phyloP scores from a whole-genome alignment of 2,797 vertebrate species.

The Echiichthys vipera region DNA sequence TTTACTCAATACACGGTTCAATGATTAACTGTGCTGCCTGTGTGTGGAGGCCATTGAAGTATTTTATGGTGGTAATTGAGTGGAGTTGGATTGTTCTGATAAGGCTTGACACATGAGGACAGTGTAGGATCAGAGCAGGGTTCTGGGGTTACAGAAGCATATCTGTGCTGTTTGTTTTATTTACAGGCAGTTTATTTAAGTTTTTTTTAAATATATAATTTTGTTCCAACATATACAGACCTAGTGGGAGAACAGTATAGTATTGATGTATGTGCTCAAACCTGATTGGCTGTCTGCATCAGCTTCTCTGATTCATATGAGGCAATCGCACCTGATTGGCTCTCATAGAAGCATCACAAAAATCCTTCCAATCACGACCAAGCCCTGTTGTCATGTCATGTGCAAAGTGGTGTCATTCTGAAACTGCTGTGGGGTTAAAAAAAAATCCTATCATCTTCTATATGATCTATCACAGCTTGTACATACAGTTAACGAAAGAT shows the following conservation, averaged over 20 bases:
- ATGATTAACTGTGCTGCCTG: constrained; percentile 73
- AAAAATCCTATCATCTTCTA: background rate
- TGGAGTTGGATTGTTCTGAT: constrained; percentile 57
- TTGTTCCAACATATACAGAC: background rate
- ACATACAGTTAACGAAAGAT: background rate
- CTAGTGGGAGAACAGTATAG: background rate
- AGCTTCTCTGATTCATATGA: constrained; percentile 11
- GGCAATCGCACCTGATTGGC: constrained; percentile 4
- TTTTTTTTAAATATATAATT: background rate
- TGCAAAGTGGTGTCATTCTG: constrained; percentile 24
- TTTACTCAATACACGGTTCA: constrained; percentile 57
- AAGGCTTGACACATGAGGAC: constrained; percentile 26
- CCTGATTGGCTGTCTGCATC: background rate
- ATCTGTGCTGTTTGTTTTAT: constrained; percentile 4
- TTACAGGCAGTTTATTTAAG: background rate
- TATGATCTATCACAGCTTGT: background rate
- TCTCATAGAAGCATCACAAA: constrained; percentile 7
- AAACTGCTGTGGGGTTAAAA: constrained; percentile 13
- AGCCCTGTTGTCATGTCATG: constrained; percentile 14
- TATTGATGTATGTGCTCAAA: background rate
- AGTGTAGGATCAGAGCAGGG: constrained; percentile 25
- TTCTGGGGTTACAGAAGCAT: too few species aligned
- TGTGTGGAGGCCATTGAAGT: constrained; percentile 28
- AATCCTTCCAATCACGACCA: constrained; percentile 17
- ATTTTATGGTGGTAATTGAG: constrained; percentile 61